Base-by-base conservation (phyloP, 2,797 vertebrate species). In the Rousettus madagascariensis region DNA sequence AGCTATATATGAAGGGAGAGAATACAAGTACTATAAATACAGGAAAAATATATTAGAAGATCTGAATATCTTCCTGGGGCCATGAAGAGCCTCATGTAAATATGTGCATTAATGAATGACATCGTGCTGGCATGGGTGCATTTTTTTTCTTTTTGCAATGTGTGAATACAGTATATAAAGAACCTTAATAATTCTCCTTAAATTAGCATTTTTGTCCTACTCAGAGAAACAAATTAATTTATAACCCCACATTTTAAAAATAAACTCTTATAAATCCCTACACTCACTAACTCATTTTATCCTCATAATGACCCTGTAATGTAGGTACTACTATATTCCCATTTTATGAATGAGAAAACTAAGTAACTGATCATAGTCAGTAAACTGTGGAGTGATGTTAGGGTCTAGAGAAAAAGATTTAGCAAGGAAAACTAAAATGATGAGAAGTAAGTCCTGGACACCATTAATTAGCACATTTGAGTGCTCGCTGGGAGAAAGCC, bases 181-280 rank as follows among this genome's bases (percentile, higher is more conserved):
- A 51, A 30, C 1, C 79, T 86, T 79, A 80, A 59, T 41, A 66
- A 69, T 36, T 80, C 1, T n/a, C 61, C 7, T 87, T 49, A 88
- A 33, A 8, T 90, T 85, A 77, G 11, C 3, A 69, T 72, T 75
- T 26, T 2, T 36, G 49, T 46, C 51, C 17, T 53, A 46, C 5
- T 72, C 20, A 53, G 8, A 69, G 24, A 63, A 51, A n/a, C 1
- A 57, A 85, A 82, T 80, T 80, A 7, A 78, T 68, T 77, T 75
- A 93, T 78, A 46, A 79, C 22, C 2, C 22, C 26, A 2, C 75
- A n/a, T 87, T 97, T 92, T 72, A 83, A 85, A 68, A 74, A 69
- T 69, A 53, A 84, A 36, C 22, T 24, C 0, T 75, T 36, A 87
- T 24, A 72, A 69, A 1, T 3, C 6, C 24, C 79, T 43, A 33